phyloP scores from a whole-genome alignment of 1,140 invertebrate genomes.

The Zaprionus ornatus region DNA sequence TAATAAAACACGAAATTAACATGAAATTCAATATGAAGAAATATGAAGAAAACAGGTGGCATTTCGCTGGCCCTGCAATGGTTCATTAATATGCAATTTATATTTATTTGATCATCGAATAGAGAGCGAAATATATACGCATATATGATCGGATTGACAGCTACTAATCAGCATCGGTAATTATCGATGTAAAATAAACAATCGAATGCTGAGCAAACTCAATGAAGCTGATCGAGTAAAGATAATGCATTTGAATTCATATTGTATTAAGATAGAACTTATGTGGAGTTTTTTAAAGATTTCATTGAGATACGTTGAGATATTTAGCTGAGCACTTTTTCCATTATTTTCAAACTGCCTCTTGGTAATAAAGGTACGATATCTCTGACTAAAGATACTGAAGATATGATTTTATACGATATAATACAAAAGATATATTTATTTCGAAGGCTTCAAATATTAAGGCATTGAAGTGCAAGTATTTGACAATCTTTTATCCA shows the following conservation, averaged over 20 bases:
- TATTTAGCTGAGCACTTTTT: neutral
- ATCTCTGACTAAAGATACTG: neutral
- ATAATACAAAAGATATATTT: too few relatives aligned
- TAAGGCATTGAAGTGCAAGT: too few relatives aligned
- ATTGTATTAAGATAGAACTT: neutral
- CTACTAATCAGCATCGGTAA: neutral
- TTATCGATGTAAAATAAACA: neutral
- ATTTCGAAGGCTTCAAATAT: too few relatives aligned
- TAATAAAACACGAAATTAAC: slow-evolving; percentile 70
- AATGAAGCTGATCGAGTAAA: neutral
- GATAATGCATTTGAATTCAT: neutral
- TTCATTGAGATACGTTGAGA: neutral
- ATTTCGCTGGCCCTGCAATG: slow-evolving; percentile 33
- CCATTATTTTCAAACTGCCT: too few relatives aligned
- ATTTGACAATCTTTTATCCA: too few relatives aligned
- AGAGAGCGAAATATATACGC: neutral
- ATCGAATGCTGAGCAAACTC: neutral
- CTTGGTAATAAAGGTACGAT: too few relatives aligned
- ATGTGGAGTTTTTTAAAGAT: neutral
- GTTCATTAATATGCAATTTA: slow-evolving; percentile 22
- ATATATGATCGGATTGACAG: neutral
- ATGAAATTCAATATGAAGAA: slow-evolving; percentile 20
- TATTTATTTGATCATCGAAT: neutral
- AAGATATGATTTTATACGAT: too few relatives aligned
- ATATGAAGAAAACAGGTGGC: slow-evolving; percentile 67